Conservation (phyloP, 2,888 invertebrate genomes). For the Chrysina gloriosa region DNA sequence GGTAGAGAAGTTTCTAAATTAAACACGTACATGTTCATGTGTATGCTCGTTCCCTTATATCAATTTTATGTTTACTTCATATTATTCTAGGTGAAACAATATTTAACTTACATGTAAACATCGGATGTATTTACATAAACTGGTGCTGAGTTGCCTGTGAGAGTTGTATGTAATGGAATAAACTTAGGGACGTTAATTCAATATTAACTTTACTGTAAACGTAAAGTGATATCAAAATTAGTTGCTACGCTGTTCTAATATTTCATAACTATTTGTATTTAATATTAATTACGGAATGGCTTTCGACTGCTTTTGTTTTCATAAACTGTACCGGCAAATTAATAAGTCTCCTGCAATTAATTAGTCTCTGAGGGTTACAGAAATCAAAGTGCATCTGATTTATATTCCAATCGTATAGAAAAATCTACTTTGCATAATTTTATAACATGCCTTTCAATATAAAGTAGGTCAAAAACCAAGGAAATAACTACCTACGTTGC, state of each 20-base stretch:
- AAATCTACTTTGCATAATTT: neutral
- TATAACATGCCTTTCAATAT: neutral
- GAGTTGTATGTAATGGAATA: slow-evolving; percentile 36
- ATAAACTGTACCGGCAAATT: no score
- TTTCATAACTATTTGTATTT: slow-evolving; percentile 6
- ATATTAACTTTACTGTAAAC: slow-evolving; percentile 37
- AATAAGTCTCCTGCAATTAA: no score
- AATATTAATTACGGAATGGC: neutral
- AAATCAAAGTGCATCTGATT: no score
- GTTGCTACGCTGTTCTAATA: slow-evolving; percentile 14
- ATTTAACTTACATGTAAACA: slow-evolving; percentile 39
- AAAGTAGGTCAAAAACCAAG: neutral
- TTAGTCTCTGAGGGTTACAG: no score
- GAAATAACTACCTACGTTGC: neutral
- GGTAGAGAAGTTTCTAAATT: neutral
- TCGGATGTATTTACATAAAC: slow-evolving; percentile 37
- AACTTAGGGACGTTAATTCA: slow-evolving; percentile 31
- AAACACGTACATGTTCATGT: neutral
- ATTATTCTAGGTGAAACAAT: slow-evolving; percentile 38
- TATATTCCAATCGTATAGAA: neutral
- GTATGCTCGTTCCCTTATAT: slow-evolving; percentile 16
- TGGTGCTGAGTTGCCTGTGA: slow-evolving; percentile 7
- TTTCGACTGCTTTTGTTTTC: neutral
- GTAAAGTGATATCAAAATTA: slow-evolving; percentile 37
- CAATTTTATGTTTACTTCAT: slow-evolving; percentile 29